These are phyloP conservation scores for Silurus glanis DNA, from an alignment of 2,113 vertebrate species.

Conservation along the genomic window DNA sequence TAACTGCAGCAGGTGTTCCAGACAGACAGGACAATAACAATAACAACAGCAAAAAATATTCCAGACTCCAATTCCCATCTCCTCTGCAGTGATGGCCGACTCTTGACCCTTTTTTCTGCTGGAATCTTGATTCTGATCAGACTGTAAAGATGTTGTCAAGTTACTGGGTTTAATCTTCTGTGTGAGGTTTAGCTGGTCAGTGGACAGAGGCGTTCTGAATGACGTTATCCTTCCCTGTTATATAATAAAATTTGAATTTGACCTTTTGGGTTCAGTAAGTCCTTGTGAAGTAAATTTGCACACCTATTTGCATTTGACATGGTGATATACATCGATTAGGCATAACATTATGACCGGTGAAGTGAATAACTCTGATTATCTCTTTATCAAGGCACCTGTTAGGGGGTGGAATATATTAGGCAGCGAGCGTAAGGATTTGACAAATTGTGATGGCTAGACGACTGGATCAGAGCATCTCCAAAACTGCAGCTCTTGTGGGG, in stretches of 20 bases:
- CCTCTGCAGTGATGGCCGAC: conserved; percentile 18
- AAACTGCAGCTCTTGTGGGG: too few relatives aligned
- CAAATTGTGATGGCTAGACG: too few relatives aligned
- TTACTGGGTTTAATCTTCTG: neutral
- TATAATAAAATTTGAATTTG: too few relatives aligned
- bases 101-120: conserved; percentile 18
- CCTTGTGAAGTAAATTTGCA: neutral
- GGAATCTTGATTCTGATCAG: conserved; percentile 2
- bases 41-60: neutral
- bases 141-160: conserved; percentile 12
- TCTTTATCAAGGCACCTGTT: too few relatives aligned
- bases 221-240: neutral
- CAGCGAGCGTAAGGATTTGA: too few relatives aligned
- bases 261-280: neutral
- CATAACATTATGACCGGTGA: too few relatives aligned
- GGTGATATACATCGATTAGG: neutral
- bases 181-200: neutral
- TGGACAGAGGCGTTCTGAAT: neutral
- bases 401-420: too few relatives aligned
- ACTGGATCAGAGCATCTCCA: too few relatives aligned
- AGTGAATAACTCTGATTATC: too few relatives aligned
- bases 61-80: conserved; percentile 15
- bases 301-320: neutral
- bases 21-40: conserved; percentile 44
- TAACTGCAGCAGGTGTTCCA: conserved; percentile 49